These are phyloP conservation scores for Julus scanicus DNA, from an alignment of 2,888 invertebrate species.

Conservation along the genomic window DNA sequence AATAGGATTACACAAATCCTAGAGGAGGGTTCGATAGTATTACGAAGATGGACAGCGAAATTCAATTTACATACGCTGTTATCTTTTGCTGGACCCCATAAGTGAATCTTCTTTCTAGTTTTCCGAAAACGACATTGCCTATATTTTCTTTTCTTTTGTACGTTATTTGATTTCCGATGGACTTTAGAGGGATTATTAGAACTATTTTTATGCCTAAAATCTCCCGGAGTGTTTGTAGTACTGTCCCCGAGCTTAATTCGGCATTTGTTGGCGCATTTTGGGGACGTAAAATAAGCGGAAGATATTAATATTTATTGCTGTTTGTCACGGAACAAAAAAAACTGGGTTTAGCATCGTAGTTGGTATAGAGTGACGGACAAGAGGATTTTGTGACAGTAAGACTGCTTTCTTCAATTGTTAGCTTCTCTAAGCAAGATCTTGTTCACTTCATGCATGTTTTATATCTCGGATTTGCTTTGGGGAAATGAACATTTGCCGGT, in stretches of 20 bases:
- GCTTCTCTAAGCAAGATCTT: background rate
- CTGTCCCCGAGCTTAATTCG: background rate
- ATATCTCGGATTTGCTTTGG: background rate
- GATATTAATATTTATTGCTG: constrained; percentile 38
- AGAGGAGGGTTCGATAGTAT: background rate
- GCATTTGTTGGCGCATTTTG: background rate
- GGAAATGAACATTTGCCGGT: background rate
- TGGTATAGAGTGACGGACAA: background rate
- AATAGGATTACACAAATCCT: constrained; percentile 43
- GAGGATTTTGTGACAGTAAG: constrained; percentile 6
- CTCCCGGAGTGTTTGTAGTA: background rate
- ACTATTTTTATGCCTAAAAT: background rate
- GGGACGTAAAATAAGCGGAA: background rate
- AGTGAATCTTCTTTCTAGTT: background rate
- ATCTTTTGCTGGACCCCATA: background rate
- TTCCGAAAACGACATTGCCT: background rate
- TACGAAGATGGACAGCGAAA: constrained; percentile 9
- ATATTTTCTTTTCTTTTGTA: background rate
- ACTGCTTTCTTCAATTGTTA: background rate
- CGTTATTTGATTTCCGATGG: background rate
- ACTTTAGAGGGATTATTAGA: background rate
- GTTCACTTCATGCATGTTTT: constrained; percentile 45
- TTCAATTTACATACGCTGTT: constrained; percentile 1
- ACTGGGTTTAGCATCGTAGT: background rate
- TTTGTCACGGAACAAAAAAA: constrained; percentile 2